A percentile compares a stretch with the other conserved stretches of the same genome.
Evolutionary conservation across 2,888 invertebrate species (phyloP).

Genomic region (Diarsia rubi): DNA sequence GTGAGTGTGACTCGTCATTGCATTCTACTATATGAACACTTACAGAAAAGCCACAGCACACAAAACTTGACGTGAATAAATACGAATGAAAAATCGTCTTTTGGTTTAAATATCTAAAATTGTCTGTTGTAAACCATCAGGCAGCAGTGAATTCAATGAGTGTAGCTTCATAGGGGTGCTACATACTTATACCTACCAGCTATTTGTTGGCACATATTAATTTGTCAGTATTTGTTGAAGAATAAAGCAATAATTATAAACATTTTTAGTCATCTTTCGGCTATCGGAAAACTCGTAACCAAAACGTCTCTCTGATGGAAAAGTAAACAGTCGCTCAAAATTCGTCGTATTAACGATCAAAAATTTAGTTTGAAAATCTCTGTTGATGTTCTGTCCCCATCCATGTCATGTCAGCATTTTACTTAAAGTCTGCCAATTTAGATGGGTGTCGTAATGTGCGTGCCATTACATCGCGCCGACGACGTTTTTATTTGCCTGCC

Average conservation of each 20-base stretch:
- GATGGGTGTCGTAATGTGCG: constrained; percentile 31
- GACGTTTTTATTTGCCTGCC: constrained; percentile 44
- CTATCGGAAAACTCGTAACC: background rate
- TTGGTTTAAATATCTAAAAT: too few relatives aligned
- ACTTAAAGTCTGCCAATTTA: constrained; percentile 21
- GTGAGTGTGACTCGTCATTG: background rate
- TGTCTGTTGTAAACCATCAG: background rate
- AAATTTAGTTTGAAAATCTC: background rate
- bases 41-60: constrained; percentile 13
- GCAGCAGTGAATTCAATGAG: background rate
- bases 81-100: background rate
- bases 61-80: background rate
- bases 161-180: background rate
- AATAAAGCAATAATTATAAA: background rate
- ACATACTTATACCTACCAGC: background rate
- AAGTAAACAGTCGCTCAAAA: too few relatives aligned
- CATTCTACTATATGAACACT: background rate
- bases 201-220: background rate
- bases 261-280: background rate
- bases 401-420: background rate
- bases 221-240: background rate
- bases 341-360: background rate
- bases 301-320: too few relatives aligned
- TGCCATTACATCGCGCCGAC: constrained; percentile 14
- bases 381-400: constrained; percentile 12